Percentiles rank a stretch among this genome's conserved stretches.
phyloP scores from a whole-genome alignment of 2,888 invertebrate genomes.

The Nebria salina region DNA sequence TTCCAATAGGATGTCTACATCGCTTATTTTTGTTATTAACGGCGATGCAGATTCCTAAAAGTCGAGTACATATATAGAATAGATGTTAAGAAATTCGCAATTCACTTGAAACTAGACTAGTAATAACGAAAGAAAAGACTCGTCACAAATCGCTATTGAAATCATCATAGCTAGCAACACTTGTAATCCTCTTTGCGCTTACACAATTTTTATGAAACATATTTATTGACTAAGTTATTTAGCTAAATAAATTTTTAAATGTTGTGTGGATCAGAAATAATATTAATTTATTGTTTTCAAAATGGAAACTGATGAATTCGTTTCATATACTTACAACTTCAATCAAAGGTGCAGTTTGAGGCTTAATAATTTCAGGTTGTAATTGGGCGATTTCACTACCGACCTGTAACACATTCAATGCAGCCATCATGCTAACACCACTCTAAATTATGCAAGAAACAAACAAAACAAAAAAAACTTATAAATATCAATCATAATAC shows the following conservation, averaged over 20 bases:
- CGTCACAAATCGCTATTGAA: no score
- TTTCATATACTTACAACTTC: constrained; percentile 54
- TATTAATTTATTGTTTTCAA: neutral
- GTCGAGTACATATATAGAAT: neutral
- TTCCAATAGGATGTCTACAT: constrained; percentile 75
- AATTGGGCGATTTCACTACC: constrained; percentile 53
- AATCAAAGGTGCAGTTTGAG: constrained; percentile 52
- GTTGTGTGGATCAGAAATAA: no score
- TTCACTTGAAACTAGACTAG: no score
- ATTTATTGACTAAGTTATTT: no score
- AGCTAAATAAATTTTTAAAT: no score
- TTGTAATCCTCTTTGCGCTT: no score
- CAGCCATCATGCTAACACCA: constrained; percentile 48
- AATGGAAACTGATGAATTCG: neutral
- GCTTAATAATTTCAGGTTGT: constrained; percentile 53
- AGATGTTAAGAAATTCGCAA: no score
- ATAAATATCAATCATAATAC: neutral
- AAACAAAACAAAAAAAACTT: neutral
- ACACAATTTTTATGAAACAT: no score
- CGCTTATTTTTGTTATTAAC: constrained; percentile 70
- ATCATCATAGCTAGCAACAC: no score
- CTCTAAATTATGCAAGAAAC: neutral
- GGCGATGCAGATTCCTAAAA: constrained; percentile 64
- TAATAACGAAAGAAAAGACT: no score
- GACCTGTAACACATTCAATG: constrained; percentile 54